phyloP scores from a whole-genome alignment of 2,113 vertebrate species.

The Percina caprodes region DNA sequence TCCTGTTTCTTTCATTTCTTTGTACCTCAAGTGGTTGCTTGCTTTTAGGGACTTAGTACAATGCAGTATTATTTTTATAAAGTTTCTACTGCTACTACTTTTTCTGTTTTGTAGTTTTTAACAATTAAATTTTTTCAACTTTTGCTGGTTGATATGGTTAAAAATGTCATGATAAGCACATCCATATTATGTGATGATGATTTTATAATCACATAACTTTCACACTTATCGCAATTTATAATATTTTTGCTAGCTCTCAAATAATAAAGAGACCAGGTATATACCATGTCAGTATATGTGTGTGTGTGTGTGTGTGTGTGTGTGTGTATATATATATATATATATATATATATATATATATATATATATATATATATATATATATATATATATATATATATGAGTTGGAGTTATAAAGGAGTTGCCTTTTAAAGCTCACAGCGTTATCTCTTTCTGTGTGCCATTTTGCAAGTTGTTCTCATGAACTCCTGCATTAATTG shows the following conservation, averaged over 20 bases:
- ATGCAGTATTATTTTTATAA: neutral
- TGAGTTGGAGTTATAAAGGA: too few relatives aligned
- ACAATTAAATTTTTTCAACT: neutral
- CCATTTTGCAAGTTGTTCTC: conserved; percentile 66
- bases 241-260: too few relatives aligned
- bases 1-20: conserved; percentile 21
- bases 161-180: neutral
- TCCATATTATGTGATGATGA: too few relatives aligned
- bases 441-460: conserved; percentile 64
- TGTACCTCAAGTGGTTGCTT: conserved; percentile 22
- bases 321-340: too few relatives aligned
- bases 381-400: too few relatives aligned
- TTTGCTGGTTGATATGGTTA: neutral
- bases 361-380: too few relatives aligned
- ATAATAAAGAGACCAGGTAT: too few relatives aligned
- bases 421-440: conserved; percentile 55
- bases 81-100: neutral
- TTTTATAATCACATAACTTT: too few relatives aligned
- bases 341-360: too few relatives aligned
- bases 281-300: too few relatives aligned
- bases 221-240: too few relatives aligned
- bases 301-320: too few relatives aligned
- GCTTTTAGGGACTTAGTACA: conserved; percentile 2
- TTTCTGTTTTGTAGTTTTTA: neutral
- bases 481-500: conserved; percentile 63